Conservation (phyloP, 30 jellyfish, hydroid and myxozoan genomes). For the Mastigias papua region DNA sequence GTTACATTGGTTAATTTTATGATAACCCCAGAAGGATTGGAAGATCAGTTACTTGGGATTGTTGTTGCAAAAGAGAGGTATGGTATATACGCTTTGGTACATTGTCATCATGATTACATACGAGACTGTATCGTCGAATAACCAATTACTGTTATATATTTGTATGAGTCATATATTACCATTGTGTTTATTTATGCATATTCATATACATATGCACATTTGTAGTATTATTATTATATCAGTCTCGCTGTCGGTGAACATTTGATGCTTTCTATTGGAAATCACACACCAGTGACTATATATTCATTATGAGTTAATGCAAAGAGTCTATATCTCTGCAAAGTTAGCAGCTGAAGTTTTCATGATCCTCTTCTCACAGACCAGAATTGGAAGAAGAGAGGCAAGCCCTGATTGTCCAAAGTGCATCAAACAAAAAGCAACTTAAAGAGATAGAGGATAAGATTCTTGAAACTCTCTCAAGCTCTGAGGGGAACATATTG, state of each 20-base stretch:
- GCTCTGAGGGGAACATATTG: slow-evolving; percentile 94
- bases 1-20: slow-evolving; percentile 94
- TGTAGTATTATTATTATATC: no score
- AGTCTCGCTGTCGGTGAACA: neutral
- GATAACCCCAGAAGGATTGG: slow-evolving; percentile 99
- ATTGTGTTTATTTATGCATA: no score
- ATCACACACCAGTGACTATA: no score
- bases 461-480: slow-evolving; percentile 91
- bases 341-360: neutral
- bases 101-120: no score
- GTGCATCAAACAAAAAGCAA: slow-evolving; percentile 94
- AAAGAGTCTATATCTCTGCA: no score
- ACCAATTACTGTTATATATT: no score
- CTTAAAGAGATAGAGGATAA: slow-evolving; percentile 93
- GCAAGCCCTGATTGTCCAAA: slow-evolving; percentile 94
- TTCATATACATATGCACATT: no score
- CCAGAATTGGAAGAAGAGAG: slow-evolving; percentile 98
- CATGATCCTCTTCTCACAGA: slow-evolving; percentile 11
- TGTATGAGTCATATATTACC: no score
- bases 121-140: no score
- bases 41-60: slow-evolving; percentile 96
- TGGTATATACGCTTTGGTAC: no score
- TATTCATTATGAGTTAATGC: no score
- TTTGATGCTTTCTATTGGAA: neutral
- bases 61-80: slow-evolving; percentile 99